Evolutionary conservation across 2,113 vertebrate species (phyloP), one percentile per base, ranked within the genome.

Genomic region (Pogona vitticeps): DNA sequence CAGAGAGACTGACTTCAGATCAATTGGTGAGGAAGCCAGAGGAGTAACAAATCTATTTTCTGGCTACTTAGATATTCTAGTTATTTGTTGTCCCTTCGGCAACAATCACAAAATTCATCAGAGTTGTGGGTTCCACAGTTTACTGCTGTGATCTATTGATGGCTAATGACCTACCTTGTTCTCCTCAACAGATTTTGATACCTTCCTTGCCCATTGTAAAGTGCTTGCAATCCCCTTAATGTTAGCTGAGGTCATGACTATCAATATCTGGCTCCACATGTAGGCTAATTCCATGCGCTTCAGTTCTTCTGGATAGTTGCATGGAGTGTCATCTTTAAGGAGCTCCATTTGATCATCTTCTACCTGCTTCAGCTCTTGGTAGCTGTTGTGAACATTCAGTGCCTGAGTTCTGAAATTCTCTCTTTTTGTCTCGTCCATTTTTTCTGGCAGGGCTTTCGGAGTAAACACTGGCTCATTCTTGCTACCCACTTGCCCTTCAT

Each of bases 121-220:
- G 20, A 33, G 65, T 40, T 7, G 61, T 28, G 3, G 33, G 23
- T 33, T 75, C 8, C n/a, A 17, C 40, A 2, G 28, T 52, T 26
- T 6, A 31, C 28, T 14, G 36, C 28, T 68, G 40, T 2, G 6
- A 5, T 31, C 42, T 80, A 31, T 20, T 65, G 18, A 76, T 76
- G 20, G 33, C 63, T 42, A n/a, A 31, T 56, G 26, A 52, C 88
- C 15, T 91, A 94, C 92, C 93, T 91, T 86, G 33, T 93, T 90
- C 36, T 87, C 21, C 38, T 90, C 31, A 0, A 33, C 77, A 58
- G 67, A 83, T 63, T 90, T 26, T 85, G 90, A 13, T 59, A 89
- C 84, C 73, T 36, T 91, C 82, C 90, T 76, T 36, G 46, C 88
- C 86, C 92, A 94, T 56, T 94, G 70, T 83, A 94, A 17, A 0